Evolutionary conservation across 2,888 invertebrate genomes (phyloP).

Genomic region (Schizotus pectinicornis): DNA sequence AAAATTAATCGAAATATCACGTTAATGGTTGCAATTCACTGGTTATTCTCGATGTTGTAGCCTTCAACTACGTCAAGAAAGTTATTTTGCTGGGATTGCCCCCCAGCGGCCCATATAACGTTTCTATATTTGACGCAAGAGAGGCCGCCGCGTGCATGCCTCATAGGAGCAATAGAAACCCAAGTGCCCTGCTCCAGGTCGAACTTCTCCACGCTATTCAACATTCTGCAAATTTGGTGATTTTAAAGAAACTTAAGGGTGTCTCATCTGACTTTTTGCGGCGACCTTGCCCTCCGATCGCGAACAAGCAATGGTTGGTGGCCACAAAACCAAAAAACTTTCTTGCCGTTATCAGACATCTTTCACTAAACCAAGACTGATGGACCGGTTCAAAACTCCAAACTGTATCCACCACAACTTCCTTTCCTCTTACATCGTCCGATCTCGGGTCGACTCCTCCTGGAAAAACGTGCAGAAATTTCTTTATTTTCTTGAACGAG

Average conservation of each 20-base stretch:
- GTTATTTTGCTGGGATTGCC: constrained; percentile 65
- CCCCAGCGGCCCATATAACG: constrained; percentile 76
- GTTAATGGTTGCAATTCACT: constrained; percentile 54
- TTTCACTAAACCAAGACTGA: constrained; percentile 69
- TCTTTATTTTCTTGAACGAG: not conserved
- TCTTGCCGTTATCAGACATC: constrained; percentile 65
- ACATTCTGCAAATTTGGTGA: constrained; percentile 39
- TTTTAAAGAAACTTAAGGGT: too few species aligned
- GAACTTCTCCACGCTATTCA: constrained; percentile 68
- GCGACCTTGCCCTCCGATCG: constrained; percentile 70
- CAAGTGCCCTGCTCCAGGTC: constrained; percentile 65
- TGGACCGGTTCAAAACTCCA: constrained; percentile 74
- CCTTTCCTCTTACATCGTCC: constrained; percentile 64
- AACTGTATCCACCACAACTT: constrained; percentile 66
- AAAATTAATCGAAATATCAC: not conserved
- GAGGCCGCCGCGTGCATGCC: constrained; percentile 66
- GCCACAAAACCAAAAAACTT: constrained; percentile 75
- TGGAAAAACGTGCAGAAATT: constrained; percentile 42
- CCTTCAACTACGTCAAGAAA: constrained; percentile 68
- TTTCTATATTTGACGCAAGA: constrained; percentile 68
- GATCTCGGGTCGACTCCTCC: constrained; percentile 72
- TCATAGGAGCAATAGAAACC: constrained; percentile 66
- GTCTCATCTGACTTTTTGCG: too few species aligned
- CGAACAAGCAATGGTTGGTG: constrained; percentile 69
- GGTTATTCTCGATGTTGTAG: constrained; percentile 67